Conservation (phyloP, 2,113 vertebrate genomes). For the Anas platyrhynchos region DNA sequence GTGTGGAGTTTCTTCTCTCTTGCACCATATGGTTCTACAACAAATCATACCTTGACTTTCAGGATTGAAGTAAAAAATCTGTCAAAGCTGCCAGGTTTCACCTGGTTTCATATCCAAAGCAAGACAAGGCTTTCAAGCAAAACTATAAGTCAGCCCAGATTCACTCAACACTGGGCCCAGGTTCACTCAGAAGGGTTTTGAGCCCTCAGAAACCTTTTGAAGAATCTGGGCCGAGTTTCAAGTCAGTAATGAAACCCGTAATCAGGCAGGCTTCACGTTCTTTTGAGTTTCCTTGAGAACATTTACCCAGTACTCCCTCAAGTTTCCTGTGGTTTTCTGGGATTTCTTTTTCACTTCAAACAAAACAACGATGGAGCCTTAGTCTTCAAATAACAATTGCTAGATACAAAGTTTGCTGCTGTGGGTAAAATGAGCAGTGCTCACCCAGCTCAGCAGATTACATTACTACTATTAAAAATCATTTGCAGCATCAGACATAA, state of each 20-base stretch:
- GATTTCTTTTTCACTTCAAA: neutral
- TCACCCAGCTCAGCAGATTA: neutral
- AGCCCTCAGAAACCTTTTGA: slow-evolving; percentile 23
- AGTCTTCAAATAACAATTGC: neutral
- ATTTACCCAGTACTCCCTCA: neutral
- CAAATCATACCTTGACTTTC: neutral
- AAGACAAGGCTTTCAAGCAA: slow-evolving; percentile 6
- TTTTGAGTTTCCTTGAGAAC: slow-evolving; percentile 39
- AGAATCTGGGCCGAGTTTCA: slow-evolving; percentile 51
- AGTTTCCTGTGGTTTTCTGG: slow-evolving; percentile 16
- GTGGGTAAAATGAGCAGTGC: neutral
- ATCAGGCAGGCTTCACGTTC: slow-evolving; percentile 11
- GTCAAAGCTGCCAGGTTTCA: neutral
- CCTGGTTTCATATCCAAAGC: slow-evolving; percentile 38
- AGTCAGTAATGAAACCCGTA: neutral
- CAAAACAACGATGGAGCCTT: neutral
- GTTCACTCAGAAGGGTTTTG: neutral
- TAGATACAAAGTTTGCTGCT: neutral
- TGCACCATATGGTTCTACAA: neutral
- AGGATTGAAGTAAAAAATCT: neutral
- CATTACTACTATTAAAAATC: neutral
- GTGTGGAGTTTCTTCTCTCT: neutral
- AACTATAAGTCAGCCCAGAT: slow-evolving; percentile 1
- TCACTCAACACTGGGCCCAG: slow-evolving; percentile 20
- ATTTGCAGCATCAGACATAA: neutral